A percentile compares a stretch with the other conserved stretches of the same genome.
phyloP scores from a whole-genome alignment of 2,888 invertebrate genomes.

The Noctuana brunneofusca region DNA sequence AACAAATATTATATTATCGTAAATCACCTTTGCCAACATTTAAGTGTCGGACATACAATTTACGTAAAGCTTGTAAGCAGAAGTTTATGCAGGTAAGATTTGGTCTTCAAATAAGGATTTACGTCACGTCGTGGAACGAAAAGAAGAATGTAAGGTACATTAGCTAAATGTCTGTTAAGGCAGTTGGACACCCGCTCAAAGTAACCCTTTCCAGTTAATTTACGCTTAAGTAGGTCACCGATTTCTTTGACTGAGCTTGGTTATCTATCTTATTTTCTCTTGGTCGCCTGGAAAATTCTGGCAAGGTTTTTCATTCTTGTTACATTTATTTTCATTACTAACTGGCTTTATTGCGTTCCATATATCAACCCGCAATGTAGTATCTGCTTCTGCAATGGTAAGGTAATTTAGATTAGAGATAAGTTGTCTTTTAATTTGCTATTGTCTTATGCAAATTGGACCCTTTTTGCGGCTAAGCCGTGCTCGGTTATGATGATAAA shows the following conservation, averaged over 20 bases:
- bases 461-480: conserved; percentile 53
- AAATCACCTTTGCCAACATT: too few species aligned
- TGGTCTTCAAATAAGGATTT: conserved; percentile 1
- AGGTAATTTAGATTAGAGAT: conserved; percentile 45
- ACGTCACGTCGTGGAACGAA: conserved; percentile 12
- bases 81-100: neutral
- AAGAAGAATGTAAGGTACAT: conserved; percentile 31
- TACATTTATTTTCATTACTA: conserved; percentile 33
- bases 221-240: conserved; percentile 33
- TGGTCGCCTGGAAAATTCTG: conserved; percentile 15
- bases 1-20: too few species aligned
- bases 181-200: conserved; percentile 30
- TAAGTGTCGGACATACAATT: neutral
- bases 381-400: conserved; percentile 31
- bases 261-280: conserved; percentile 32
- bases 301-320: conserved; percentile 17
- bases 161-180: conserved; percentile 29
- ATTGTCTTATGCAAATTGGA: conserved; percentile 53
- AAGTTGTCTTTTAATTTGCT: conserved; percentile 50
- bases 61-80: neutral
- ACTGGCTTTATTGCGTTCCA: conserved; percentile 15
- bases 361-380: conserved; percentile 21
- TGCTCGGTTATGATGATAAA: conserved; percentile 57
- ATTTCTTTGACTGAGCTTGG: conserved; percentile 31
- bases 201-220: conserved; percentile 33